Evolutionary conservation across 1,140 invertebrate genomes (phyloP).

Genomic region (Bombus waltoni): DNA sequence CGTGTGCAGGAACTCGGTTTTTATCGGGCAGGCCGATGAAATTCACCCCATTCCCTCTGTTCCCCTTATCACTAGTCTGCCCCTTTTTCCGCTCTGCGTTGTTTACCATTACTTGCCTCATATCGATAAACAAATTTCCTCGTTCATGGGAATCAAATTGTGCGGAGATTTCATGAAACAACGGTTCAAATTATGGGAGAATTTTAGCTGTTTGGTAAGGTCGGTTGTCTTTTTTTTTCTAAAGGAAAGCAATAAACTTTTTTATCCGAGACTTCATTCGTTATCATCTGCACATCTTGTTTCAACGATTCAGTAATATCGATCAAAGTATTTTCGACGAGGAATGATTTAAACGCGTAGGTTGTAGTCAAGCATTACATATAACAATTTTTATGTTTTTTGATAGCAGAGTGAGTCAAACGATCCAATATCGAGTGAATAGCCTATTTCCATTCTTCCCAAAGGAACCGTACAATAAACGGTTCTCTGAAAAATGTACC

Average conservation of each 20-base stretch:
- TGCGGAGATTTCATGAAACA: neutral
- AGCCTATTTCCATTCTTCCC: neutral
- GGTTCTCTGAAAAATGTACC: neutral
- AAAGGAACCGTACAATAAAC: neutral
- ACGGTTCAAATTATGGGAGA: neutral
- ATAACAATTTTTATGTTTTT: neutral
- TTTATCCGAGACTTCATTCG: neutral
- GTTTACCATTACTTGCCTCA: neutral
- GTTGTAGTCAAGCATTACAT: neutral
- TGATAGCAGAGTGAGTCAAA: neutral
- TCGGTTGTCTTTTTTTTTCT: too few relatives aligned
- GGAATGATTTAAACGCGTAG: neutral
- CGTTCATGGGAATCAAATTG: constrained; percentile 6
- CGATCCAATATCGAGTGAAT: neutral
- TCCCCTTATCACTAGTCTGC: neutral
- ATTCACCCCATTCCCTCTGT: neutral
- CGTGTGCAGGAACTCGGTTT: constrained; percentile 26
- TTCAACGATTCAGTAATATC: neutral
- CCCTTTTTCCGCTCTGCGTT: neutral
- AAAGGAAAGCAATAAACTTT: neutral
- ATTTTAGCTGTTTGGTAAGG: neutral
- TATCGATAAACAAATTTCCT: constrained; percentile 28
- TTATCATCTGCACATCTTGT: neutral
- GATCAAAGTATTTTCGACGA: neutral
- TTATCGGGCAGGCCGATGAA: constrained; percentile 32